Base-by-base conservation (phyloP, 1,140 invertebrate genomes). In the Lasaia peninsularis region DNA sequence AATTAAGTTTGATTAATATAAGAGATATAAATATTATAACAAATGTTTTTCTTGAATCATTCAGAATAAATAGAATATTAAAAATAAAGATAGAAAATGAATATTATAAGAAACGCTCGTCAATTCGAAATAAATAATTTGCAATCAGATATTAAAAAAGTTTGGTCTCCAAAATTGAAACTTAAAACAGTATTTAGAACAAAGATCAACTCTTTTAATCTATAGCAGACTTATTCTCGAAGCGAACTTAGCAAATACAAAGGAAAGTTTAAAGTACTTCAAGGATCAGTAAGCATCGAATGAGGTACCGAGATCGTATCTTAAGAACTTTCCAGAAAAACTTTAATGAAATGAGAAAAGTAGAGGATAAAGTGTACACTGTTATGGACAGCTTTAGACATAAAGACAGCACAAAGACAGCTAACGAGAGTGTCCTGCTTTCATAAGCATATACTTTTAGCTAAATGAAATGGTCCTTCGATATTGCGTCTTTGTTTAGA, bases 301-400 rank as follows among this genome's bases (percentile, higher is more conserved):
- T 40, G 52, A 54, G 52, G 52, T 40, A 54, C 52, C 5, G 24
- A 31, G 52, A 40, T 55, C 52, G 35, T 37, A 28, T 55, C 53
- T 28, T 52, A 40, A 55, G 40, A 44, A 44, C 40, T 44, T 50
- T 53, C 28, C 50, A 28, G 59, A 32, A 35, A 56, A 65, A 65
- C 58, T 64, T 65, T 60, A 65, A 65, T 60, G 58, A 65, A 58
- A 65, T 50, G 34, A 49, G 52, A 40, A 49, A 58, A 60, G 21
- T 52, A 20, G 44, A 18, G 11, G 40, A 55, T 55, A 55, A 60
- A 57, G 31, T 49, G 24, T 28, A 21, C 16, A 50, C 21, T 55
- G 31, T 49, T 21, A 54, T 33, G 32, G 44, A 60, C 58, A 60
- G 52, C 31, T 51, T 44, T 31, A 32, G 54, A 28, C 40, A 31